Evolutionary conservation across 1,140 invertebrate genomes (phyloP), one percentile per base, ranked within the genome.

Genomic region (Temnothorax longispinosus): DNA sequence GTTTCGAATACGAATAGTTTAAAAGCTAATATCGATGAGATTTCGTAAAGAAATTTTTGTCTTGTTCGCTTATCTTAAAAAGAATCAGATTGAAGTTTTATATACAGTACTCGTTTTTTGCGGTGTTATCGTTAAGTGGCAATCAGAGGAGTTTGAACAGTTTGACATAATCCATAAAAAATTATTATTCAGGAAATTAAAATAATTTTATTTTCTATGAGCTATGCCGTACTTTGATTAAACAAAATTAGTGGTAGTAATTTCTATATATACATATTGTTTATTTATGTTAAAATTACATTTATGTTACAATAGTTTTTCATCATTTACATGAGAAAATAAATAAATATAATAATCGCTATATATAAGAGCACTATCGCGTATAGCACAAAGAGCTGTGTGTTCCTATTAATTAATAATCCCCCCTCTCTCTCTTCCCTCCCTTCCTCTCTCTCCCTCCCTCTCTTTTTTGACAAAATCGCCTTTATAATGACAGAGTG

Each of bases 401-500:
- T 32, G 18, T 18, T 38, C 50, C 32, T 21, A 54, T 41, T 86
- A 86, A 86, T 81, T 80, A 81, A 86, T 50, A 65, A 50, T 72
- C 21, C 6, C 21, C 10, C 41, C 13, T 58, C 44, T 35, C 47
- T 52, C 27, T 52, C 15, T 27, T 27, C 21, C 44, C 38, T 67
- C 21, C 21, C 8, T 27, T 27, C 27, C 27, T 47, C 50, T 8
- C 35, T 15, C 11, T 21, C 13, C 4, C 21, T 35, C 32, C 27
- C 38, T 44, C 15, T 52, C 18, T 69, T 21, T 41, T 50, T 13
- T 60, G 15, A 50, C 18, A n/a, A 50, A 77, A 64, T 58, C 64
- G 41, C 41, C 32, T 74, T 82, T 64, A n/a, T 86, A 80, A 81
- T 86, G 52, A 69, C 27, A 80, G 52, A 80, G 64, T 80, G 41